phyloP scores from a whole-genome alignment of 2,797 vertebrate species.

The Botia almorhae region DNA sequence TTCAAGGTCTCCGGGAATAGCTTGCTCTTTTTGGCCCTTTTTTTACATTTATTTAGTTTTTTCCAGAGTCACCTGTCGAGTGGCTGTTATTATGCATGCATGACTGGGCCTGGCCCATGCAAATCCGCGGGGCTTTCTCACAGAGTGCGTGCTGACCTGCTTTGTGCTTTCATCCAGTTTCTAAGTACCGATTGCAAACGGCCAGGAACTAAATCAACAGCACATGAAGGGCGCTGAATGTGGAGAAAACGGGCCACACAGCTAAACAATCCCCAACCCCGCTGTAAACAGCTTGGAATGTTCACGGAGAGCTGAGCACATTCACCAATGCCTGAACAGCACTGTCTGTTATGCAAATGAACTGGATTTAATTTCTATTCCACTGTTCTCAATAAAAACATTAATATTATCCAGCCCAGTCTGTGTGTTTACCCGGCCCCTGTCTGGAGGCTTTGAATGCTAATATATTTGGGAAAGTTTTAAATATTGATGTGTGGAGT shows the following conservation, averaged over 20 bases:
- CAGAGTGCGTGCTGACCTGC: constrained; percentile 47
- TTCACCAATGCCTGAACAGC: constrained; percentile 28
- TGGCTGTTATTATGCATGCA: constrained; percentile 50
- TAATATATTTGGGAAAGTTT: constrained; percentile 37
- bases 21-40: not conserved
- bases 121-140: constrained; percentile 52
- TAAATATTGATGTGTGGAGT: constrained; percentile 53
- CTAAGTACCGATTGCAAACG: constrained; percentile 46
- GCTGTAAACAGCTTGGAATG: constrained; percentile 52
- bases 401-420: constrained; percentile 48
- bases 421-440: constrained; percentile 48
- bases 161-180: constrained; percentile 48
- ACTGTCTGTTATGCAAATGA: constrained; percentile 61
- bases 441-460: constrained; percentile 49
- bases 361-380: constrained; percentile 59
- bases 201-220: constrained; percentile 51
- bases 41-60: constrained; percentile 42
- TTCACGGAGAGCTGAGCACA: constrained; percentile 49
- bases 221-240: constrained; percentile 43
- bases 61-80: constrained; percentile 49
- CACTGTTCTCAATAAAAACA: constrained; percentile 49
- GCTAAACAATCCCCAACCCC: constrained; percentile 32
- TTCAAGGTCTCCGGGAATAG: constrained; percentile 54
- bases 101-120: constrained; percentile 38
- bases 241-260: constrained; percentile 25